Base-by-base conservation (phyloP, 1,140 invertebrate genomes). In the Philotrypesis tridentata region DNA sequence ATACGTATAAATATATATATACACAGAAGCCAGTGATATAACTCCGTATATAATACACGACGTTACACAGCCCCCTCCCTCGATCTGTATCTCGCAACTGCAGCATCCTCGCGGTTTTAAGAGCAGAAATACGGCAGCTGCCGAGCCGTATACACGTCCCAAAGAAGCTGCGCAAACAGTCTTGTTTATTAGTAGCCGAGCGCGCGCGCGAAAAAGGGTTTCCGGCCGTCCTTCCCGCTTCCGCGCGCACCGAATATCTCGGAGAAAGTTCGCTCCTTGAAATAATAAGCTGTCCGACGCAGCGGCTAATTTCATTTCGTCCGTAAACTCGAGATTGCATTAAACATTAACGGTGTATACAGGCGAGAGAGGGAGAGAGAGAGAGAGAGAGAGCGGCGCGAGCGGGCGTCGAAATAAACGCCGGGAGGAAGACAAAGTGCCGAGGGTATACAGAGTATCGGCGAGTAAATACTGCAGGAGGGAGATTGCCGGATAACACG, bases 251-350 rank as follows among this genome's bases (percentile, higher is more conserved):
- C 33, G 33, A 37, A 9, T 5, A 37, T 37, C 33, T 37, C 33
- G 33, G 33, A 5, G 55, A 63, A 63, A n/a, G n/a, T 23, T 63
- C 55, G 29, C 23, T 27, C 73, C 61, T 76, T 76, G 61, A 76
- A 76, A 76, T 65, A 76, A 76, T 76, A 76, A 76, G 74, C 74
- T 29, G 61, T 27, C 61, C 33, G 71, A 21, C 27, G 74, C 33
- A 67, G 9, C 60, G 61, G 74, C 61, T 76, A 76, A 55, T 76
- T 76, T 76, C 23, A 61, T 55, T 55, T 55, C 4, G 21, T 17
- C 17, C 21, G 48, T n/a, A 55, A 55, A 55, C 48, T 55, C 48
- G 21, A n/a, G 48, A 55, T 55, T n/a, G 48, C 48, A 55, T 55
- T 55, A 55, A 55, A 55, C 48, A 55, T 55, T 55, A 55, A 55